phyloP scores from a whole-genome alignment of 2,113 vertebrate species.

The Triplophysa siluroides region DNA sequence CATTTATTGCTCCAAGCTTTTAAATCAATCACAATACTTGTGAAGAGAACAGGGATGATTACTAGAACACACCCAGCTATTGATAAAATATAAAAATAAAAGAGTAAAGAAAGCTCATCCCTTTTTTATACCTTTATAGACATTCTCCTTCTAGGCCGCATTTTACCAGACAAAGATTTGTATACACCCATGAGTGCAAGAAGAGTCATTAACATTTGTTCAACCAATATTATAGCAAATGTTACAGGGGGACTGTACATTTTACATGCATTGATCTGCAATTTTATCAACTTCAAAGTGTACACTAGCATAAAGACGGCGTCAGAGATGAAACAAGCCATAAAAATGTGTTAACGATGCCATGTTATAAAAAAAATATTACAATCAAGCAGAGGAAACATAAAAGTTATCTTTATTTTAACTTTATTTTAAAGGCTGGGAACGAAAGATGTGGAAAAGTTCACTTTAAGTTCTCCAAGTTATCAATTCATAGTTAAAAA shows the following conservation, averaged over 20 bases:
- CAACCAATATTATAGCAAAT: too few relatives aligned
- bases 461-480: conserved; percentile 64
- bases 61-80: too few relatives aligned
- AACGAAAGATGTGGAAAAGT: conserved; percentile 59
- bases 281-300: too few relatives aligned
- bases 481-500: conserved; percentile 67
- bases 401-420: conserved; percentile 77
- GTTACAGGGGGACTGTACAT: neutral
- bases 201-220: neutral
- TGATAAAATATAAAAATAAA: too few relatives aligned
- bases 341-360: neutral
- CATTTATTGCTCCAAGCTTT: too few relatives aligned
- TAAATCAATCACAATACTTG: too few relatives aligned
- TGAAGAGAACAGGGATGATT: too few relatives aligned
- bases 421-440: conserved; percentile 67
- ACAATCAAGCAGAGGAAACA: conserved; percentile 58
- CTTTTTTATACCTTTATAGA: neutral
- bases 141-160: too few relatives aligned
- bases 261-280: neutral
- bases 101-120: neutral
- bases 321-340: neutral
- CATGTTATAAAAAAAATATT: conserved; percentile 39
- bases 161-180: neutral
- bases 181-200: neutral
- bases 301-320: neutral